Base-by-base conservation (phyloP, 2,797 vertebrate genomes). In the Pygocentrus nattereri region DNA sequence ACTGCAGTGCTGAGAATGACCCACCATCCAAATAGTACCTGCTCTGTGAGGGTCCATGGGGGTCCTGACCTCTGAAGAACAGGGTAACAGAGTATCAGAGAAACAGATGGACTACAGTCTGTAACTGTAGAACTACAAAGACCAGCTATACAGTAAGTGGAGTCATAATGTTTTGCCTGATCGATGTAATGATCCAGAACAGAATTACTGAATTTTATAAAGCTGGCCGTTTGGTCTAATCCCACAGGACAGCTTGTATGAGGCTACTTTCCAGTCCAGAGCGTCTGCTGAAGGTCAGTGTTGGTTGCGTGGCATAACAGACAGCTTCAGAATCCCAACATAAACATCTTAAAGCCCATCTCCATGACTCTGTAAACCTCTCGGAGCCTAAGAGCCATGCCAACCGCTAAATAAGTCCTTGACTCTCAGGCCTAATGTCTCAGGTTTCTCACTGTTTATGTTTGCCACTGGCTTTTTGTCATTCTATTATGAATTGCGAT, bases 261-360 rank as follows among this genome's bases (percentile, higher is more conserved):
- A 50, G 47, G 16, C 16, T 73, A 86, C 79, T 75, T 82, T 82
- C 84, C 84, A 76, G 79, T 6, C 61, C 65, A 77, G 27, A 80
- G 74, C 83, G 75, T 78, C 74, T 49, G 56, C 72, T 70, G 85
- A 83, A 89, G 89, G 84, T 86, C 82, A 59, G 6, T 34, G 50
- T n/a, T 67, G 73, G 83, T 85, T 84, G 82, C 86, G 84, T 11
- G 67, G 18, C 2, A 69, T 82, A 76, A 80, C 81, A 76, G 87
- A 90, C 85, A 87, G 88, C 84, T 86, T 89, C 89, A 87, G 84
- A 82, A 85, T 83, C 79, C 73, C 65, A 79, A 61, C 69, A 50
- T 88, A 92, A 93, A 92, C 88, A 90, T 62, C 79, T 82, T 86
- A 73, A 58, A 3, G 82, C 77, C 79, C 30, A 50, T 61, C 87